phyloP scores from a whole-genome alignment of 2,888 invertebrate genomes.

The Bombyx huttoni region DNA sequence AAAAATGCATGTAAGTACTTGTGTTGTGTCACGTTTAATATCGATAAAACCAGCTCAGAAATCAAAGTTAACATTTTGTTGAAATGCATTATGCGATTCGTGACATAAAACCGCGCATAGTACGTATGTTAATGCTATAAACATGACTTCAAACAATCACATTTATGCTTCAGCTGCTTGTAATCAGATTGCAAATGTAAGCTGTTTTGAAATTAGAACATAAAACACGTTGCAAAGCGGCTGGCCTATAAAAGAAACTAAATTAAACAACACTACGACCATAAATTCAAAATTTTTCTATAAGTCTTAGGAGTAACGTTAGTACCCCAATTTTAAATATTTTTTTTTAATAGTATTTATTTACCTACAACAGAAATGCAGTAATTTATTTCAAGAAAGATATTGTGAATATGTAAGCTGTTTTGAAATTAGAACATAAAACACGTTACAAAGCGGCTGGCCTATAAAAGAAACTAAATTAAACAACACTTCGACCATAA shows the following conservation, averaged over 20 bases:
- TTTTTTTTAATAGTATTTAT: too few species aligned
- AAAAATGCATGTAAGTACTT: constrained; percentile 12
- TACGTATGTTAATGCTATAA: constrained; percentile 4
- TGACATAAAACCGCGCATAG: constrained; percentile 17
- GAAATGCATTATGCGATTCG: constrained; percentile 33
- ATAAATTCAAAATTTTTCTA: too few species aligned
- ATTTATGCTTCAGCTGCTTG: constrained; percentile 39
- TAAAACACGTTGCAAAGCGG: neutral
- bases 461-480: too few species aligned
- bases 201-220: constrained; percentile 20
- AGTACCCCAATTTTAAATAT: too few species aligned
- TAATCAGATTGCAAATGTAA: constrained; percentile 27
- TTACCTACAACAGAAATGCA: neutral
- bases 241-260: too few species aligned
- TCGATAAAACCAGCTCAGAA: constrained; percentile 1
- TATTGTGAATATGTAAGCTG: too few species aligned
- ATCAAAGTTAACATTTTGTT: constrained; percentile 15
- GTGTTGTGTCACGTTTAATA: constrained; percentile 21
- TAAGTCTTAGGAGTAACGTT: too few species aligned
- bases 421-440: too few species aligned
- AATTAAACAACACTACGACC: too few species aligned
- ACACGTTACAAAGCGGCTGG: too few species aligned
- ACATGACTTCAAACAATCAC: constrained; percentile 27
- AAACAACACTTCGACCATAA: too few species aligned
- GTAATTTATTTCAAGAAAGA: neutral